phyloP scores from a whole-genome alignment of 2,888 invertebrate species.

The Uropetala carovei region DNA sequence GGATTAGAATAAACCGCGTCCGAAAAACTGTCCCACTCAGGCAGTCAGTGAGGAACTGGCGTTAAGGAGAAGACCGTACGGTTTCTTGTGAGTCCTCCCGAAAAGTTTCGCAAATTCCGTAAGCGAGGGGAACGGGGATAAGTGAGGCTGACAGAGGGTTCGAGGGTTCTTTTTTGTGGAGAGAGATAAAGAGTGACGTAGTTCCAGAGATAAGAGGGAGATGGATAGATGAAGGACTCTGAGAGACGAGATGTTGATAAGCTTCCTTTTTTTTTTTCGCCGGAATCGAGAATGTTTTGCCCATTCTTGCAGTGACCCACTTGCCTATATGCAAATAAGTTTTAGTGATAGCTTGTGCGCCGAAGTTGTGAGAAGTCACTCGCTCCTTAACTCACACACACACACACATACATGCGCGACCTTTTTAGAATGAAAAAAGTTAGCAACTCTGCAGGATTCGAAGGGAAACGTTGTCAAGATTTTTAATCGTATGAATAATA shows the following conservation, averaged over 20 bases:
- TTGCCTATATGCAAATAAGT: too few relatives aligned
- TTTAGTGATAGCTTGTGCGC: too few relatives aligned
- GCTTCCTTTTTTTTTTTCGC: neutral
- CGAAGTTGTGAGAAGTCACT: too few relatives aligned
- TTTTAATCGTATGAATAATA: too few relatives aligned
- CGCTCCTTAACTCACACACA: too few relatives aligned
- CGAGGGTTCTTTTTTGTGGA: too few relatives aligned
- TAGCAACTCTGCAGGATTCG: too few relatives aligned
- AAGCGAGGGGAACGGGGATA: neutral
- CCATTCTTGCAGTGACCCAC: too few relatives aligned
- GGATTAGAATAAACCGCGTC: neutral
- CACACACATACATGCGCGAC: too few relatives aligned
- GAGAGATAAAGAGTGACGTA: neutral
- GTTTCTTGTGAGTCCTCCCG: neutral
- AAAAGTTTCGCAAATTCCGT: neutral
- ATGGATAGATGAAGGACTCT: neutral
- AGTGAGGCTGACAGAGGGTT: neutral
- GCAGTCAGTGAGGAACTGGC: neutral
- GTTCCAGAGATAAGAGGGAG: neutral
- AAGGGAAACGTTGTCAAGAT: too few relatives aligned
- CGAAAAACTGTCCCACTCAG: neutral
- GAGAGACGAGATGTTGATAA: neutral
- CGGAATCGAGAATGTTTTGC: too few relatives aligned
- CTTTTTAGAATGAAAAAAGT: too few relatives aligned
- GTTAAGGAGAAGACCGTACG: neutral